These are phyloP conservation scores for Ichneumoninae sp. DNA, from an alignment of 2,888 invertebrate species.

Conservation along the genomic window DNA sequence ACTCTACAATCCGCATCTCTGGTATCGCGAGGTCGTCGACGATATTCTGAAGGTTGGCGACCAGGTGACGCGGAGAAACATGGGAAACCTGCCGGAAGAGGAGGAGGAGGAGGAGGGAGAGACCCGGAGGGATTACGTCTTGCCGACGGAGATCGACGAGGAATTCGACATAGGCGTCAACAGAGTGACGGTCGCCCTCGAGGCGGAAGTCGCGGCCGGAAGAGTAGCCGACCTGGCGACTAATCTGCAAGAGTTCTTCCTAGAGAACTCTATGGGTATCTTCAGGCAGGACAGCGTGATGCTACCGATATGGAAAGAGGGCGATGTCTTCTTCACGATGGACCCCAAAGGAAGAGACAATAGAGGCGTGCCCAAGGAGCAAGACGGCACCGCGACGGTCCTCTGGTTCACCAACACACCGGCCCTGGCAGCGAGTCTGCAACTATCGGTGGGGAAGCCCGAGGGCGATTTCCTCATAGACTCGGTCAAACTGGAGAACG, in stretches of 20 bases:
- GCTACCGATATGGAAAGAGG: slow-evolving; percentile 82
- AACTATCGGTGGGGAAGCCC: slow-evolving; percentile 51
- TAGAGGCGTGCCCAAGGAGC: slow-evolving; percentile 71
- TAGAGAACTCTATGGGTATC: slow-evolving; percentile 86
- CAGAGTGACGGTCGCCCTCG: slow-evolving; percentile 83
- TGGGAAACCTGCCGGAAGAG: slow-evolving; percentile 86
- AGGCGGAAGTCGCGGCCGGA: slow-evolving; percentile 84
- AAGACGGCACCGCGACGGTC: slow-evolving; percentile 75
- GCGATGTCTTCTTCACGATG: slow-evolving; percentile 76
- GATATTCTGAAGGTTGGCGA: slow-evolving; percentile 85
- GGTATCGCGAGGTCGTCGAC: slow-evolving; percentile 87
- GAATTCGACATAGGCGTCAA: slow-evolving; percentile 84
- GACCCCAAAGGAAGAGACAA: slow-evolving; percentile 77
- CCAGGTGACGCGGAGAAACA: slow-evolving; percentile 83
- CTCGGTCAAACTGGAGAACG: slow-evolving; percentile 73
- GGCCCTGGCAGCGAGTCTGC: slow-evolving; percentile 69
- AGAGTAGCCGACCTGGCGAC: slow-evolving; percentile 81
- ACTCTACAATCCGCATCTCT: slow-evolving; percentile 86
- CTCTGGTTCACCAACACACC: slow-evolving; percentile 77
- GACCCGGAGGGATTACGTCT: slow-evolving; percentile 83
- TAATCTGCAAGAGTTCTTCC: slow-evolving; percentile 87
- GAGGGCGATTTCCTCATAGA: slow-evolving; percentile 74
- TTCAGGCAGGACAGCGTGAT: slow-evolving; percentile 83
- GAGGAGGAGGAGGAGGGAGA: slow-evolving; percentile 84
- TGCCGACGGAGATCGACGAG: slow-evolving; percentile 82